Conservation (phyloP, 2,888 invertebrate genomes). For the Tholera decimalis region DNA sequence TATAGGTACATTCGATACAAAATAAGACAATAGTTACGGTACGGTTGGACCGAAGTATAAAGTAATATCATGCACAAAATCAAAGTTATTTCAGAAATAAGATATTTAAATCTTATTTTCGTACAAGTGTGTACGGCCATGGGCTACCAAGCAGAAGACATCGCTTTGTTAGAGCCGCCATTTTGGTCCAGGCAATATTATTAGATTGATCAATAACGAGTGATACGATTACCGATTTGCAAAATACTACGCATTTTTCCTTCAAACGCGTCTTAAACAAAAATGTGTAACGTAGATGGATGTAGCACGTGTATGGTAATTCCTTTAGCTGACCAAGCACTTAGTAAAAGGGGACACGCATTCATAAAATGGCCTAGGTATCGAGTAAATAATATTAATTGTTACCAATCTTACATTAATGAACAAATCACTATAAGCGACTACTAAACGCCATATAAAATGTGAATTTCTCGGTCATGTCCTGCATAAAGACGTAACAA, state of each 20-base stretch:
- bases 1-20: conserved; percentile 14
- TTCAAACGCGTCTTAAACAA: conserved; percentile 55
- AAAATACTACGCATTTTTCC: conserved; percentile 58
- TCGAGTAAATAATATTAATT: conserved; percentile 89
- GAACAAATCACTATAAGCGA: conserved; percentile 91
- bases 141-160: conserved; percentile 50
- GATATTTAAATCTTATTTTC: conserved; percentile 6
- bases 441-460: conserved; percentile 91
- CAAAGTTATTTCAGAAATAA: conserved; percentile 30
- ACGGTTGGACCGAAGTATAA: conserved; percentile 31
- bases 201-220: conserved; percentile 56
- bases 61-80: conserved; percentile 68
- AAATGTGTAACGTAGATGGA: conserved; percentile 77
- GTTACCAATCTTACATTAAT: conserved; percentile 92
- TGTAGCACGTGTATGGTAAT: conserved; percentile 82
- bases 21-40: conserved; percentile 18
- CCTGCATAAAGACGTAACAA: conserved; percentile 90
- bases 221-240: conserved; percentile 66
- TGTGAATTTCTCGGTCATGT: conserved; percentile 87
- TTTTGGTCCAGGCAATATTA: conserved; percentile 68
- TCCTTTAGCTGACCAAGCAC: conserved; percentile 85
- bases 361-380: conserved; percentile 85
- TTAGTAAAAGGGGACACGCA: conserved; percentile 86
- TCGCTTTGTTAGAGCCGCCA: conserved; percentile 72
- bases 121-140: conserved; percentile 43